phyloP scores from a whole-genome alignment of 2,113 vertebrate species.

The Murina feae region DNA sequence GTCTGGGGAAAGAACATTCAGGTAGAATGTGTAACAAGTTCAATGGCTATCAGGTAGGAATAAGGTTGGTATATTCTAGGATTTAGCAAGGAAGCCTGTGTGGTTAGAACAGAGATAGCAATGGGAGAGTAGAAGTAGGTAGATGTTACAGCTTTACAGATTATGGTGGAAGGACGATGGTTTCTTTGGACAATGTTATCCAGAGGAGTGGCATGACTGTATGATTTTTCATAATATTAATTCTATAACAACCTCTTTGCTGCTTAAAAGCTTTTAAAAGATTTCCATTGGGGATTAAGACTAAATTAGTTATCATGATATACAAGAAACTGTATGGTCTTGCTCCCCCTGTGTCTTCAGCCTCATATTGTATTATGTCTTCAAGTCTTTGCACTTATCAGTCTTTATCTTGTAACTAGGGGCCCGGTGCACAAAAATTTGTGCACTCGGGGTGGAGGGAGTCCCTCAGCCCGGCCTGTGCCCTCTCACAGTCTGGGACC shows the following conservation, averaged over 20 bases:
- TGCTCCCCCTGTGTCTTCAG: neutral
- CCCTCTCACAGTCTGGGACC: no score
- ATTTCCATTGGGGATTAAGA: neutral
- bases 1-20: neutral
- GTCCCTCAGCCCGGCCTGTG: no score
- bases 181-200: conserved; percentile 13
- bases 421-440: no score
- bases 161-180: neutral
- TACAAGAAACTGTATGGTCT: neutral
- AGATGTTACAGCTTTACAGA: neutral
- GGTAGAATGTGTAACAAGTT: neutral
- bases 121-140: neutral
- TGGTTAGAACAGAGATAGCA: neutral
- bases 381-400: neutral
- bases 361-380: neutral
- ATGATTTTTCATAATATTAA: neutral
- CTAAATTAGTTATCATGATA: neutral
- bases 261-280: neutral
- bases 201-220: neutral
- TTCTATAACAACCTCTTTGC: neutral
- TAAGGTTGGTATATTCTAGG: neutral
- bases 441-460: no score
- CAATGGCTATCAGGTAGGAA: neutral
- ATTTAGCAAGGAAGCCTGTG: neutral
- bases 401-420: neutral